Evolutionary conservation across 2,113 vertebrate species (phyloP), one percentile per base, ranked within the genome.

Genomic region (Hippopotamus amphibius): DNA sequence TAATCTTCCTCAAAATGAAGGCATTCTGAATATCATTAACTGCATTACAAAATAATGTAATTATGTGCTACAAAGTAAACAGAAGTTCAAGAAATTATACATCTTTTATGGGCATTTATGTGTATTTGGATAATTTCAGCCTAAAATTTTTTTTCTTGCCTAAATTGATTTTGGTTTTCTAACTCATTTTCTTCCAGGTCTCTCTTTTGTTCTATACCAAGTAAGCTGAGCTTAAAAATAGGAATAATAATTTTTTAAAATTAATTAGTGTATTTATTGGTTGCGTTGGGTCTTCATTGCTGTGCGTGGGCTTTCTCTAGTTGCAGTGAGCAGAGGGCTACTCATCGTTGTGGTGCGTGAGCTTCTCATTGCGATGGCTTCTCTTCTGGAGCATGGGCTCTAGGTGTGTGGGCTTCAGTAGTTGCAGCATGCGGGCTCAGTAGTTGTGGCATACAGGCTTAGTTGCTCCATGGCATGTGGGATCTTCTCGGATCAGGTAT

Each of bases 21-120:
- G 28, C 65, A 68, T 92, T 85, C 15, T 85, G 57, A 95, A 85
- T 85, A 68, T 74, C 83, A 55, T 53, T 69, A 95, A 92, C 30
- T 68, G 11, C 17, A 88, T 89, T 92, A 41, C 33, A 94, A 96
- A 86, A 76, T 85, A 76, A 86, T 77, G 57, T n/a, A 82, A 65
- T 81, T 85, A 61, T 57, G 46, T 8, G 71, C 66, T 77, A 82
- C 22, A 66, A 88, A 61, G 16, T 66, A 22, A 95, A 88, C 24
- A 77, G 33, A 88, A 77, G 69, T 79, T 94, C 41, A 68, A 81
- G 53, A 86, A 95, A 92, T 82, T n/a, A 22, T 81, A 53, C 71
- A 57, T 68, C 30, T 81, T 43, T 37, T 84, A 72, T 71, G 28
- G 81, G 48, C 30, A 83, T 95, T 77, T 88, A 37, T 66, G 33